These are phyloP conservation scores for Slavum lentiscoides DNA, from an alignment of 2,888 invertebrate genomes.

Conservation along the genomic window DNA sequence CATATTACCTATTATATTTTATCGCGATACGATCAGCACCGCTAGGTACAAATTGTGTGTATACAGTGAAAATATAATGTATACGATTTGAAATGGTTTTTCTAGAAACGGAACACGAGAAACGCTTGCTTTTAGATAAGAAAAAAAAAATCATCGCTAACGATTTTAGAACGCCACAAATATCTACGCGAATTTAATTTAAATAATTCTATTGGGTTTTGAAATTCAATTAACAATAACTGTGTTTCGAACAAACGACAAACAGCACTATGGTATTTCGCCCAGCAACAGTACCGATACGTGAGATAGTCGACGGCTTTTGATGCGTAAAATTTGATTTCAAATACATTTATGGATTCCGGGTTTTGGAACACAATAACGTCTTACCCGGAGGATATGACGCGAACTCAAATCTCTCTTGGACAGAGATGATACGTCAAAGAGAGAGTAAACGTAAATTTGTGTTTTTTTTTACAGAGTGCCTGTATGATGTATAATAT, in stretches of 20 bases:
- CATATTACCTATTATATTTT: no score
- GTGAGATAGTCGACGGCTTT: not conserved
- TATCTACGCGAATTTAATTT: not conserved
- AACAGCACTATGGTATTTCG: not conserved
- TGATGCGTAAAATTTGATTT: conserved; percentile 26
- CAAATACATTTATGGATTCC: not conserved
- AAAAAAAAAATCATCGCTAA: not conserved
- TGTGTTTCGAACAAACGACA: not conserved
- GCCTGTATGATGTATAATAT: not conserved
- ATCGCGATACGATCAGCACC: no score
- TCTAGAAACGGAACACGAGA: no score
- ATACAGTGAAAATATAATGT: no score
- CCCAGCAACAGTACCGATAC: not conserved
- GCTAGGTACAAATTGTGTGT: no score
- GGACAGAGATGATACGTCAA: not conserved
- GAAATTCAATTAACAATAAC: not conserved
- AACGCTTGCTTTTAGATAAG: no score
- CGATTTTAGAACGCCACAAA: not conserved
- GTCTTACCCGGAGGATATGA: conserved; percentile 4
- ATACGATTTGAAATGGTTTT: no score
- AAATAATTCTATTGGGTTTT: not conserved
- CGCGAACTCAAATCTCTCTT: not conserved
- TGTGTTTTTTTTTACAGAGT: not conserved
- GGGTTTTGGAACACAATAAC: conserved; percentile 15
- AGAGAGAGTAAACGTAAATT: not conserved